These are phyloP conservation scores for Poecilia velifera DNA, from an alignment of 2,797 vertebrate genomes.

Conservation along the genomic window DNA sequence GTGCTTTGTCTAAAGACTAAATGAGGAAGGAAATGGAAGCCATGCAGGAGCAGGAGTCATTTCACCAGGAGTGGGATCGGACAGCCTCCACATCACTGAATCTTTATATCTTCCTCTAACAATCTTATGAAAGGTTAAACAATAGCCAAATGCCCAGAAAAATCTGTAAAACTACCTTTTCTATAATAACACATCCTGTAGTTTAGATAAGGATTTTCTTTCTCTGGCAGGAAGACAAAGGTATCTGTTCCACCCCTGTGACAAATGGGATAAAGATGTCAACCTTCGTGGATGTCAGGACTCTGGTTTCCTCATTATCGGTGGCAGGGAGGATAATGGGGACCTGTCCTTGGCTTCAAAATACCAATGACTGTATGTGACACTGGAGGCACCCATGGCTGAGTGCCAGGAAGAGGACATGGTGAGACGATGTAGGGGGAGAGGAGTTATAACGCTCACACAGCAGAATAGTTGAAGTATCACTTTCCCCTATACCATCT, in stretches of 20 bases:
- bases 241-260: conserved; percentile 33
- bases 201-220: conserved; percentile 15
- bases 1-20: too few species aligned
- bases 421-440: conserved; percentile 32
- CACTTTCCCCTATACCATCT: conserved; percentile 31
- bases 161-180: not conserved
- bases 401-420: conserved; percentile 48
- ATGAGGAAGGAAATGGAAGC: too few species aligned
- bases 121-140: not conserved
- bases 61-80: too few species aligned
- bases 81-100: not conserved
- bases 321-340: conserved; percentile 40
- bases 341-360: conserved; percentile 58
- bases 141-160: not conserved
- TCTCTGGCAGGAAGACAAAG: conserved; percentile 19
- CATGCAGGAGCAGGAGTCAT: too few species aligned
- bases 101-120: not conserved
- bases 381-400: conserved; percentile 47
- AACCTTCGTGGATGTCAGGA: conserved; percentile 48
- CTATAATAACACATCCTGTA: not conserved
- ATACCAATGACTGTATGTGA: conserved; percentile 63
- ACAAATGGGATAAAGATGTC: conserved; percentile 57
- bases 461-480: conserved; percentile 44
- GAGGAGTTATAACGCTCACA: conserved; percentile 36
- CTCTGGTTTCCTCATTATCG: conserved; percentile 64